Percentiles rank a stretch among this genome's conserved stretches.
Evolutionary conservation across 2,888 invertebrate genomes (phyloP).

Genomic region (Leucania comma): DNA sequence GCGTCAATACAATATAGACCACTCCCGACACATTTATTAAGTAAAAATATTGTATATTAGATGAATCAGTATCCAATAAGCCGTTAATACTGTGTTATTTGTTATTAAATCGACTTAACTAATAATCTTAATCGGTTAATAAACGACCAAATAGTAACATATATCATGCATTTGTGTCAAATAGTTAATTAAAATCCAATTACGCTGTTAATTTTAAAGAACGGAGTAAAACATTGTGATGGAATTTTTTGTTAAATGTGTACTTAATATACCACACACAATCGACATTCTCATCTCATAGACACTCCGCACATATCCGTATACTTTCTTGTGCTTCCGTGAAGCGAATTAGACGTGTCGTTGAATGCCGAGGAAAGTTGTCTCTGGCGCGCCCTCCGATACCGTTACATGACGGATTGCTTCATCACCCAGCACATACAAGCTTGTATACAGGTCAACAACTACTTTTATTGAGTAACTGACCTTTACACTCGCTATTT

Average conservation of each 20-base stretch:
- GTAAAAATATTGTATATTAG: constrained; percentile 2
- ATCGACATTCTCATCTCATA: constrained; percentile 68
- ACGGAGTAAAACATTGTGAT: constrained; percentile 10
- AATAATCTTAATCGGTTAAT: constrained; percentile 25
- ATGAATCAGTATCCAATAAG: constrained; percentile 18
- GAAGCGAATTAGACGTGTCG: constrained; percentile 69
- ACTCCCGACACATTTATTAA: background rate
- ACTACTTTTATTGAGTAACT: constrained; percentile 74
- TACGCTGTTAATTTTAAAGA: constrained; percentile 3
- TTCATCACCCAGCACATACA: constrained; percentile 64
- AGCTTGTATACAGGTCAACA: constrained; percentile 54
- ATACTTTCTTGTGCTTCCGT: constrained; percentile 74
- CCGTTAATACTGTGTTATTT: constrained; percentile 15
- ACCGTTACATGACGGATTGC: constrained; percentile 73
- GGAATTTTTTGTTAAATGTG: constrained; percentile 33
- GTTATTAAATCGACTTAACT: constrained; percentile 10
- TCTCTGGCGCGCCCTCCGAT: constrained; percentile 75
- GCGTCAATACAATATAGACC: constrained; percentile 6
- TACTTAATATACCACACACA: constrained; percentile 49
- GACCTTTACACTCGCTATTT: constrained; percentile 76
- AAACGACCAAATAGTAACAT: constrained; percentile 5
- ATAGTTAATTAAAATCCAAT: constrained; percentile 42
- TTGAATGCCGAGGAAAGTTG: constrained; percentile 77
- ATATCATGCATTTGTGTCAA: constrained; percentile 33
- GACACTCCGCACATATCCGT: constrained; percentile 57